Evolutionary conservation across 2,797 vertebrate genomes (phyloP).

Genomic region (Danionella dracula): DNA sequence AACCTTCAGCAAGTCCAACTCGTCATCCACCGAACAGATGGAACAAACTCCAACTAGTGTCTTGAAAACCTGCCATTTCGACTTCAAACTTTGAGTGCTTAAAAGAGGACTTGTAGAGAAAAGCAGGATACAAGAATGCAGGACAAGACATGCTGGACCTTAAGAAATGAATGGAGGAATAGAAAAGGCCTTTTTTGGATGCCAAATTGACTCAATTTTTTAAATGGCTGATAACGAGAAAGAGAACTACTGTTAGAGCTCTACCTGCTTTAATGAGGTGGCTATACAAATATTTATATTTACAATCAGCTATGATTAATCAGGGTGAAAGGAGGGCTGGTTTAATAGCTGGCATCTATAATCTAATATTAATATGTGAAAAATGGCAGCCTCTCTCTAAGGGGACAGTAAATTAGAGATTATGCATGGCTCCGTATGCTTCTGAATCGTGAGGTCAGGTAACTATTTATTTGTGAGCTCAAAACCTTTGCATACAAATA

Average conservation of each 20-base stretch:
- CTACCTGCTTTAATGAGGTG: slow-evolving; percentile 60
- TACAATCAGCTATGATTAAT: slow-evolving; percentile 79
- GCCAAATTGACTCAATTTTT: slow-evolving; percentile 57
- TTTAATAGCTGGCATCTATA: slow-evolving; percentile 77
- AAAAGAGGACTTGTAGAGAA: slow-evolving; percentile 8
- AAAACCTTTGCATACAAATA: slow-evolving; percentile 45
- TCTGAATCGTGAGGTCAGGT: slow-evolving; percentile 67
- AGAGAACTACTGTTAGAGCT: slow-evolving; percentile 44
- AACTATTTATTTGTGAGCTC: slow-evolving; percentile 74
- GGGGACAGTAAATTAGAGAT: slow-evolving; percentile 97
- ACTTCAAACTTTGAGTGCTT: not conserved
- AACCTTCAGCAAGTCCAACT: slow-evolving; percentile 32
- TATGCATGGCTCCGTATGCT: slow-evolving; percentile 86
- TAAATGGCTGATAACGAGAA: slow-evolving; percentile 42
- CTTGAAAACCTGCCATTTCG: slow-evolving; percentile 19
- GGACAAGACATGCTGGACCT: slow-evolving; percentile 50
- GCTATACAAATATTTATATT: slow-evolving; percentile 80
- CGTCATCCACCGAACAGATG: slow-evolving; percentile 44
- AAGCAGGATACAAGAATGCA: slow-evolving; percentile 40
- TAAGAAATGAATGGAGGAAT: slow-evolving; percentile 56
- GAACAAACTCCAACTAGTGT: slow-evolving; percentile 15
- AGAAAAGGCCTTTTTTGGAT: slow-evolving; percentile 43
- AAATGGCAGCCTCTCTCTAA: slow-evolving; percentile 81
- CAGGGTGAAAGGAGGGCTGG: slow-evolving; percentile 69
- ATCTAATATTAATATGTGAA: slow-evolving; percentile 95